Evolutionary conservation across 2,888 invertebrate genomes (phyloP).

Genomic region (Lathronympha strigana): DNA sequence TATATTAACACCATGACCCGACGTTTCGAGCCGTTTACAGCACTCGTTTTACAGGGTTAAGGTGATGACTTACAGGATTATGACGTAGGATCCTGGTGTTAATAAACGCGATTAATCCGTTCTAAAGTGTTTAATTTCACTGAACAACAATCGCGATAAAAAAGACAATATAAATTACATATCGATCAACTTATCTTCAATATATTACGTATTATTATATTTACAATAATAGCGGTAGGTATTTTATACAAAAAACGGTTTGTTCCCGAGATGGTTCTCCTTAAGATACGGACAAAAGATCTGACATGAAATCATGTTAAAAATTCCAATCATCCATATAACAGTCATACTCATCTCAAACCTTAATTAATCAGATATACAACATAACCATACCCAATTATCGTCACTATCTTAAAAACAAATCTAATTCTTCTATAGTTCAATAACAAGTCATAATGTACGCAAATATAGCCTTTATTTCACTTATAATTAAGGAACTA

Average conservation of each 20-base stretch:
- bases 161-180: no score
- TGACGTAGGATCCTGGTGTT: no score
- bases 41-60: no score
- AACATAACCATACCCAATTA: conserved; percentile 39
- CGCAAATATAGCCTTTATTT: conserved; percentile 1
- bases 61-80: no score
- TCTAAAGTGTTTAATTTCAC: no score
- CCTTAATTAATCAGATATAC: conserved; percentile 33
- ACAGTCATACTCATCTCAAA: conserved; percentile 13
- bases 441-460: conserved; percentile 9
- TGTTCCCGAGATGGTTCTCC: neutral
- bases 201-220: no score
- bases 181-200: no score
- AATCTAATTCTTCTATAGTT: conserved; percentile 28
- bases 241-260: neutral
- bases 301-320: conserved; percentile 19
- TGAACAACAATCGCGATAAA: no score
- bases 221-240: no score
- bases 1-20: no score
- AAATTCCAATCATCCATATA: conserved; percentile 23
- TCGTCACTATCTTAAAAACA: conserved; percentile 30
- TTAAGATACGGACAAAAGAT: neutral
- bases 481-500: neutral
- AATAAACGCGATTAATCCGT: no score
- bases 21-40: no score